Base-by-base conservation (phyloP, 1,140 invertebrate species). In the Bathynomus jamesi region DNA sequence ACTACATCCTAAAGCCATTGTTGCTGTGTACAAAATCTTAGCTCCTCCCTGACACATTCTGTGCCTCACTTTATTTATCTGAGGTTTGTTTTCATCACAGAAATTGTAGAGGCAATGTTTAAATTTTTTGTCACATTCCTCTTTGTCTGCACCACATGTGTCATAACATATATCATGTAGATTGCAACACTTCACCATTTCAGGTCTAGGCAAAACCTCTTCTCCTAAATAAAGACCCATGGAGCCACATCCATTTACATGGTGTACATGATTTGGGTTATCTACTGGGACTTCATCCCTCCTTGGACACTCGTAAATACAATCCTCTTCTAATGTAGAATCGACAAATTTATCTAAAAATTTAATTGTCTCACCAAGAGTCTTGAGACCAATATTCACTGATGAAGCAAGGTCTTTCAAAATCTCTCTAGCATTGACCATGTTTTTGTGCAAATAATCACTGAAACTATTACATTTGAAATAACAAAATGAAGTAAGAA, bases 151-250 rank as follows among this genome's bases (percentile, higher is more conserved):
- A 76, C 91, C 92, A 80, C 93, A 96, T 3, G 90, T 93, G 73
- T 93, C 92, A 78, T 96, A 96, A 81, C 93, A 96, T 72, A 91
- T 87, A 78, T 96, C 93, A 81, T 96, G 93, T 2, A 80, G 78
- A 80, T 95, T 87, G 82, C 93, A 96, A 79, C 93, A 96, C 74
- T 87, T 87, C 8, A 89, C 90, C 89, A 94, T 91, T 81, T 90
- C 87, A 28, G 85, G 83, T 10, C 90, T 82, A 8, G 91, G 91
- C 28, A 94, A 83, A 78, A 89, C 89, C 72, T 91, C 87, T 29
- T 87, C 87, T 61, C 86, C 86, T 74, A 93, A 88, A 83, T 91
- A 83, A 11, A 83, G 68, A 65, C 86, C 86, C 27, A 92, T 81
- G 0, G 91, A 90, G 8, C 92, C 92, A 83, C 93, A 95, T 61